Evolutionary conservation across 2,888 invertebrate species (phyloP), one percentile per base, ranked within the genome.

Genomic region (Zeuzera pyrina): DNA sequence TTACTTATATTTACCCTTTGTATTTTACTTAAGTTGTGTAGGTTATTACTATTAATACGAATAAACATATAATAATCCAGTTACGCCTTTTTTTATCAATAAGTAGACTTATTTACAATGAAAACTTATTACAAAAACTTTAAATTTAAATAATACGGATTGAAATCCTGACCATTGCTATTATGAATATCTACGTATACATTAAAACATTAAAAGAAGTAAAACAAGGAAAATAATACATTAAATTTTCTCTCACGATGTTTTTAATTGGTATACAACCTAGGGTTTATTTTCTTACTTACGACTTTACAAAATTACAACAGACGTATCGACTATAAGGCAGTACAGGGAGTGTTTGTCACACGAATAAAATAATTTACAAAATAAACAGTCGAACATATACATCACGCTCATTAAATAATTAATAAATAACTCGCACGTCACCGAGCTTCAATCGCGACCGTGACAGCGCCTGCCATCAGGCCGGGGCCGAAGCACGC

Each of bases 281-380:
- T 79, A 83, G 34, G 47, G 51, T 61, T 71, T 74, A 67, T 51
- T 44, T 59, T 56, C 77, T 81, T 78, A 76, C 70, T 71, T 76
- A 79, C 78, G 81, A 81, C 79, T 83, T 83, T 83, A 83, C 81
- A 83, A 81, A 74, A 81, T 78, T 81, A 83, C 81, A 81, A 78
- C 77, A 71, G 77, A 72, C 73, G 61, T 76, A 78, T 68, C 76
- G 70, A 78, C 79, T 78, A 73, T 57, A 71, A 69, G 52, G 69
- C 72, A 73, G 71, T 71, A 78, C 73, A 76, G 69, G 58, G 48
- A 62, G 71, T 72, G 77, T 61, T 71, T 70, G 61, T 59, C 74
- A 77, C 79, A 76, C 81, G 57, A 74, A 76, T 77, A 81, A 76
- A 83, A 79, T 83, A 83, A 77, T 83, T 81, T 83, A 83, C 83